A percentile compares a stretch with the other conserved stretches of the same genome.
These are phyloP conservation scores for Trissolcus brochymenae DNA, from an alignment of 2,888 invertebrate species.

Conservation along the genomic window DNA sequence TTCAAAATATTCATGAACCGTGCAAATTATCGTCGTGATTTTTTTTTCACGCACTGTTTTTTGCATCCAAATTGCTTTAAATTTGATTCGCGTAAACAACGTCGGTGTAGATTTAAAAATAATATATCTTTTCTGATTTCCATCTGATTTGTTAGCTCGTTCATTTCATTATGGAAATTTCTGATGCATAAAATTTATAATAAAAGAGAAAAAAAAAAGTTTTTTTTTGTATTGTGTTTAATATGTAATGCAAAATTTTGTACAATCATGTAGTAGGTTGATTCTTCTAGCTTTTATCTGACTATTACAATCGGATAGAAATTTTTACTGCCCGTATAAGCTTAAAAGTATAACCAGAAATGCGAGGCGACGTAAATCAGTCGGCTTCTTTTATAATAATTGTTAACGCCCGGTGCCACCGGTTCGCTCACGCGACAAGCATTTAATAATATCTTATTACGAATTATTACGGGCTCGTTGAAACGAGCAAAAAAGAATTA, in stretches of 20 bases:
- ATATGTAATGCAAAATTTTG: too few species aligned
- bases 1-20: conserved; percentile 28
- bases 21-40: conserved; percentile 40
- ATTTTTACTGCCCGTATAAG: conserved; percentile 23
- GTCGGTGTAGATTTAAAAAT: not conserved
- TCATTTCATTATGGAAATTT: not conserved
- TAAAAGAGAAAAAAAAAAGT: not conserved
- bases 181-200: not conserved
- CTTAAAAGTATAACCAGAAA: conserved; percentile 38
- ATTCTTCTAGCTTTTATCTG: conserved; percentile 26
- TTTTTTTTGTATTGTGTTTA: not conserved
- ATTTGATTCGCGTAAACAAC: conserved; percentile 5
- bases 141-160: not conserved
- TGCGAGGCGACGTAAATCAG: conserved; percentile 44
- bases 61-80: conserved; percentile 32
- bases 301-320: conserved; percentile 27
- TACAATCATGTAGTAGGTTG: conserved; percentile 23
- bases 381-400: conserved; percentile 49
- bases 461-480: conserved; percentile 24
- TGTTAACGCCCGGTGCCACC: conserved; percentile 34
- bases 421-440: conserved; percentile 40
- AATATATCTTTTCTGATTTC: not conserved
- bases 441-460: conserved; percentile 44
- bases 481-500: conserved; percentile 28
- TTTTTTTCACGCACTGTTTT: conserved; percentile 2